Conservation (phyloP, 1,140 invertebrate genomes). For the Druon quercuslanigerum region DNA sequence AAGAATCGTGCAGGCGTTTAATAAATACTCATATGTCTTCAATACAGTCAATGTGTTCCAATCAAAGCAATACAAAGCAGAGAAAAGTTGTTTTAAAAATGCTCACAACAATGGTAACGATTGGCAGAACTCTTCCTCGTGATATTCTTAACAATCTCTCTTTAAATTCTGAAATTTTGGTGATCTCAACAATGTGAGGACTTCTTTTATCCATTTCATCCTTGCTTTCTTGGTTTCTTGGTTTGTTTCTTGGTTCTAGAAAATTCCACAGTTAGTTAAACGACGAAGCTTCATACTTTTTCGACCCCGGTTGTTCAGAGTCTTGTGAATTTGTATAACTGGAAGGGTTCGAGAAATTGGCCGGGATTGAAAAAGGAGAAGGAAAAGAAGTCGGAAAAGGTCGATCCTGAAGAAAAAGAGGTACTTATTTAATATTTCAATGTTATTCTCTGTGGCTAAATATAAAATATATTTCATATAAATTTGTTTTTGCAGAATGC, state of each 20-base stretch:
- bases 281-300: slow-evolving; percentile 83
- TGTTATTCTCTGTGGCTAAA: slow-evolving; percentile 31
- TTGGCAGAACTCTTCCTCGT: too few relatives aligned
- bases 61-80: slow-evolving; percentile 79
- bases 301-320: slow-evolving; percentile 80
- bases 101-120: too few relatives aligned
- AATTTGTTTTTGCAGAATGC: too few relatives aligned
- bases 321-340: slow-evolving; percentile 83
- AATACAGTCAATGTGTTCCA: slow-evolving; percentile 81
- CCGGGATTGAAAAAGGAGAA: slow-evolving; percentile 60
- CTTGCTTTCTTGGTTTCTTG: slow-evolving; percentile 84
- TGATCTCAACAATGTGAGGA: slow-evolving; percentile 80
- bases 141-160: too few relatives aligned
- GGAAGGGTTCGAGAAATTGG: slow-evolving; percentile 81
- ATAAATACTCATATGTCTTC: slow-evolving; percentile 80
- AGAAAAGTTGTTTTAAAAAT: slow-evolving; percentile 78
- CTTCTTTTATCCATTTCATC: slow-evolving; percentile 84
- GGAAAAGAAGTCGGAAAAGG: slow-evolving; percentile 56
- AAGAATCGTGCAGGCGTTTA: slow-evolving; percentile 81
- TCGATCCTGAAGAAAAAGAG: slow-evolving; percentile 72
- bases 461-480: slow-evolving; percentile 32
- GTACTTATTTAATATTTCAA: slow-evolving; percentile 61
- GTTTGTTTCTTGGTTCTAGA: slow-evolving; percentile 83
- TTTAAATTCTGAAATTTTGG: slow-evolving; percentile 79
- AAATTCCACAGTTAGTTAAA: slow-evolving; percentile 82